Percentiles rank a stretch among this genome's conserved stretches.
Evolutionary conservation across 1,140 invertebrate genomes (phyloP).

Genomic region (Elysia chlorotica): DNA sequence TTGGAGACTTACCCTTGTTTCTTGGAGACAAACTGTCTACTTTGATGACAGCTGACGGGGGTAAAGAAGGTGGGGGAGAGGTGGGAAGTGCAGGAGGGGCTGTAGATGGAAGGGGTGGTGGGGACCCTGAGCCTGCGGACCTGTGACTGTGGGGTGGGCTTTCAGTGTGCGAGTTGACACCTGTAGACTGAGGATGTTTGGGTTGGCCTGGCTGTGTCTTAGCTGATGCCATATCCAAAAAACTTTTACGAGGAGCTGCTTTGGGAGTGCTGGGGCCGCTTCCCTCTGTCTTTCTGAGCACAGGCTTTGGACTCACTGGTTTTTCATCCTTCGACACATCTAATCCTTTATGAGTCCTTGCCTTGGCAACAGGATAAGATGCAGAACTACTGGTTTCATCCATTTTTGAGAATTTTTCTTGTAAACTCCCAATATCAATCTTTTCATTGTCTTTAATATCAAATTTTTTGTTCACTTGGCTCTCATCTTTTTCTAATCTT

Average conservation of each 20-base stretch:
- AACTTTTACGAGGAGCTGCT: not conserved
- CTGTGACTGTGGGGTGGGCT: not conserved
- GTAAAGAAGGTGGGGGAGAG: conserved; percentile 17
- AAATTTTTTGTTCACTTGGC: too few species aligned
- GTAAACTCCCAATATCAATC: too few species aligned
- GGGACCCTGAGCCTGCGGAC: not conserved
- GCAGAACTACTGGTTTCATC: not conserved
- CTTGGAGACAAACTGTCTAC: too few species aligned
- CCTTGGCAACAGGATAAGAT: conserved; percentile 26
- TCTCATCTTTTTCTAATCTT: too few species aligned
- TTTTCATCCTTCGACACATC: conserved; percentile 22
- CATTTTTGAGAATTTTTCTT: not conserved
- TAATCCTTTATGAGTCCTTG: conserved; percentile 16
- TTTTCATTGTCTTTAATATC: too few species aligned
- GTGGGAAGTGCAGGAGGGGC: conserved; percentile 25
- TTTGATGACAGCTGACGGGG: conserved; percentile 3
- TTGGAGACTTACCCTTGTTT: too few species aligned
- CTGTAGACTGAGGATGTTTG: not conserved
- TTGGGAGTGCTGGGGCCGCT: not conserved
- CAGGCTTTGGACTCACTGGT: conserved; percentile 24
- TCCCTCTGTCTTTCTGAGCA: not conserved
- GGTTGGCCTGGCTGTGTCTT: not conserved
- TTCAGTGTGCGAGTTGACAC: not conserved
- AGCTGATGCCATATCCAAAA: not conserved
- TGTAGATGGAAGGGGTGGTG: conserved; percentile 15